These are phyloP conservation scores for Oryzias woworae DNA, from an alignment of 2,113 vertebrate species.

Conservation along the genomic window DNA sequence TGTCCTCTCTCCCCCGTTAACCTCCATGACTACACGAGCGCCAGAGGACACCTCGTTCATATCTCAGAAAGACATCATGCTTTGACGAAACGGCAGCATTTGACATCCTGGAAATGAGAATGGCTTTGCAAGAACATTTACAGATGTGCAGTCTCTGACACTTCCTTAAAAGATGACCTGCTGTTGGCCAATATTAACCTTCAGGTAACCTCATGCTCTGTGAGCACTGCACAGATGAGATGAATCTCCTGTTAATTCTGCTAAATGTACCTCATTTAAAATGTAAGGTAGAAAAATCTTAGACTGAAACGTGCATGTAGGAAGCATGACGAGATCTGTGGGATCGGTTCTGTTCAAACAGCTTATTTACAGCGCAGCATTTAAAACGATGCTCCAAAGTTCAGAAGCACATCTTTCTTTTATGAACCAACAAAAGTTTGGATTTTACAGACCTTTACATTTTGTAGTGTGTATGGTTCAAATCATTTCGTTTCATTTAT, in stretches of 20 bases:
- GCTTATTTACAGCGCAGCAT: too few relatives aligned
- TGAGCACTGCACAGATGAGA: not conserved
- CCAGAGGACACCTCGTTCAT: not conserved
- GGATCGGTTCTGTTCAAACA: too few relatives aligned
- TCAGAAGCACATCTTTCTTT: too few relatives aligned
- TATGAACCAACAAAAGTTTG: too few relatives aligned
- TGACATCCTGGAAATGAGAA: conserved; percentile 1
- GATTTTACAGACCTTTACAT: too few relatives aligned
- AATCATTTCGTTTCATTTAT: too few relatives aligned
- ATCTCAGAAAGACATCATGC: not conserved
- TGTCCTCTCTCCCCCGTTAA: too few relatives aligned
- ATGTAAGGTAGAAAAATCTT: too few relatives aligned
- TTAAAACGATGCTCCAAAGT: too few relatives aligned
- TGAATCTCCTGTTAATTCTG: not conserved
- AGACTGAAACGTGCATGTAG: too few relatives aligned
- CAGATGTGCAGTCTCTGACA: not conserved
- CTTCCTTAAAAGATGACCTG: not conserved
- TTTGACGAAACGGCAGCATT: not conserved
- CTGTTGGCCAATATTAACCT: not conserved
- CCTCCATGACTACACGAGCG: not conserved
- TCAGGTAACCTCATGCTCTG: not conserved
- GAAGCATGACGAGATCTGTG: too few relatives aligned
- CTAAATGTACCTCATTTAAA: not conserved
- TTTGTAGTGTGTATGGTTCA: too few relatives aligned
- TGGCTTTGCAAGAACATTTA: not conserved